Evolutionary conservation across 2,888 invertebrate genomes (phyloP), one percentile per base, ranked within the genome.

Genomic region (Choreutis nemorana): DNA sequence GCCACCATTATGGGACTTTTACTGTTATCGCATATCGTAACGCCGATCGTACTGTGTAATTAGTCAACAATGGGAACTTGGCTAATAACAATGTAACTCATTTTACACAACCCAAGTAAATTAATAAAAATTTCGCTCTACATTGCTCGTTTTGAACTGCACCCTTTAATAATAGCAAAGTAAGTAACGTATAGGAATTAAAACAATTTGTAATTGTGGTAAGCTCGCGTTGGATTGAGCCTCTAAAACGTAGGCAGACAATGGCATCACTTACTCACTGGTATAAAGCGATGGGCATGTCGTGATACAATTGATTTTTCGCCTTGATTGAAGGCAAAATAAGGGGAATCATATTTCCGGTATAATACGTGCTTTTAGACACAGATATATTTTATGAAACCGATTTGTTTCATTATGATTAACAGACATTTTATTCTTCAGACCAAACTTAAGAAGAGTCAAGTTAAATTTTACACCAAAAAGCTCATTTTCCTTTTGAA

Each of bases 21-120:
- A 77, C 65, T 72, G 68, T 73, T 75, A 73, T 75, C 64, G 63
- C 58, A 50, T 62, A 70, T 70, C 61, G 71, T 68, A 65, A 67
- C 46, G 33, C 34, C 50, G 48, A 43, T 52, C 55, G 55, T 51
- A 55, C 56, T 51, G 51, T 65, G 64, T 72, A 70, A 75, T 75
- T 73, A 75, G 63, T 47, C 48, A 44, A 50, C 64, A 60, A 62
- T 62, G 54, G 50, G 48, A 53, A 56, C 51, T 51, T 44, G 45
- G 42, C 48, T 45, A 49, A 44, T 50, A 50, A 61, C 51, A 46
- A 50, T 38, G 33, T 11, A 33, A 28, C 33, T 40, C 34, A 46
- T 18, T 5, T 18, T 18, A n/a, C n/a, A n/a, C 18, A 18, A 18
- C 4, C 8, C 8, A 8, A 18, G 5, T 5, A 6, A 18, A 18